phyloP scores from a whole-genome alignment of 1,140 invertebrate genomes.

The Saccostrea glomerata region DNA sequence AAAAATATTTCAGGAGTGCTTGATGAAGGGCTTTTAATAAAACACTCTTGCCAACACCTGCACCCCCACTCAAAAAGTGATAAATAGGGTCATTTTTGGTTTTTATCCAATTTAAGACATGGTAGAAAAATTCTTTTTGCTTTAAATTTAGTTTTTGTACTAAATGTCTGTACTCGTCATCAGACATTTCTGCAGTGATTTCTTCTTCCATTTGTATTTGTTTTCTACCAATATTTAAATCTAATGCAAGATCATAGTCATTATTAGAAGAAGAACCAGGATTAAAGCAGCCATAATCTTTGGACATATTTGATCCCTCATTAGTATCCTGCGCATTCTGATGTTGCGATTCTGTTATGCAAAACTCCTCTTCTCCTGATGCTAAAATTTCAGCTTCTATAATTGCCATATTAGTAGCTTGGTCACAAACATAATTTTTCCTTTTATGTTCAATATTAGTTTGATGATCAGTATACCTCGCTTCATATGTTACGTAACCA shows the following conservation, averaged over 20 bases:
- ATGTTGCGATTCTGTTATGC: slow-evolving; percentile 1
- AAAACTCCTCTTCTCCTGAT: background rate
- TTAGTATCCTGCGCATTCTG: background rate
- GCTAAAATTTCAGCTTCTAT: background rate
- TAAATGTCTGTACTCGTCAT: background rate
- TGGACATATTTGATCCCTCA: background rate
- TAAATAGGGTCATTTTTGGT: slow-evolving; percentile 27
- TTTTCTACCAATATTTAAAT: background rate
- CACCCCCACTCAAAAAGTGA: slow-evolving; percentile 56
- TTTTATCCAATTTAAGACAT: slow-evolving; percentile 42
- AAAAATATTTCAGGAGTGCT: slow-evolving; percentile 45
- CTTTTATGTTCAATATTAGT: slow-evolving; percentile 20
- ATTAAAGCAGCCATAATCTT: background rate
- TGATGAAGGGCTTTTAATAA: slow-evolving; percentile 52
- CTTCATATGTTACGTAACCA: background rate
- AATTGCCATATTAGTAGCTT: background rate
- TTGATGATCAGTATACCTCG: background rate
- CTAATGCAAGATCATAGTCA: slow-evolving; percentile 17
- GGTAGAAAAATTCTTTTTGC: slow-evolving; percentile 45
- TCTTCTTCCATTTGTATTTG: background rate
- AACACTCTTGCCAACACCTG: slow-evolving; percentile 58
- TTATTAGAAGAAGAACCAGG: background rate
- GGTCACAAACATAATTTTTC: background rate
- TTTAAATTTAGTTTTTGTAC: slow-evolving; percentile 36
- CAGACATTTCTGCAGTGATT: background rate